Conservation (phyloP, 2,113 vertebrate genomes). For the Ancistrus triradiatus region DNA sequence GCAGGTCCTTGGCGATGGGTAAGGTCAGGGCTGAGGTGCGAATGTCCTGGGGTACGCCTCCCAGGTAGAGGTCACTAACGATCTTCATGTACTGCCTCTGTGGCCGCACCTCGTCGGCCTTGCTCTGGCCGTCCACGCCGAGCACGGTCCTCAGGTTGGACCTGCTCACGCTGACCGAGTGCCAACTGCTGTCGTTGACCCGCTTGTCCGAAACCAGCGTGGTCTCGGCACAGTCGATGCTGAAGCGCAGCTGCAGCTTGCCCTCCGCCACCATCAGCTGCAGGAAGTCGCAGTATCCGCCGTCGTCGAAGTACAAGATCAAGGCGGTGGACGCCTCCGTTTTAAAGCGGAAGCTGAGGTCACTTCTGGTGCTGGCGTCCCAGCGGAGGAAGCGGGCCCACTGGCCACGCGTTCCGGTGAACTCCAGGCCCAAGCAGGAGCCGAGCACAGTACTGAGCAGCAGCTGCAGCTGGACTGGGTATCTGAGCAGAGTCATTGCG, state of each 20-base stretch:
- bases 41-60: constrained; percentile 88
- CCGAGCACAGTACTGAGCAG: constrained; percentile 81
- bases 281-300: constrained; percentile 95
- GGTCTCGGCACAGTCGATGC: constrained; percentile 93
- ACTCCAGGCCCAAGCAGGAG: constrained; percentile 86
- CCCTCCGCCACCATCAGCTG: constrained; percentile 87
- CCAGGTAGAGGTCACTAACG: constrained; percentile 93
- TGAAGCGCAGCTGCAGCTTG: constrained; percentile 86
- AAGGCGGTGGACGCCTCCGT: constrained; percentile 87
- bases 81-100: constrained; percentile 92
- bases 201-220: constrained; percentile 73
- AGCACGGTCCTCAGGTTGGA: constrained; percentile 80
- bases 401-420: constrained; percentile 88
- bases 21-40: constrained; percentile 83
- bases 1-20: constrained; percentile 77
- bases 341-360: constrained; percentile 95
- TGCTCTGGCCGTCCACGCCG: constrained; percentile 82
- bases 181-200: constrained; percentile 89
- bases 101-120: constrained; percentile 78
- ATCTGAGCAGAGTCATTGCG: constrained; percentile 74
- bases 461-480: constrained; percentile 81
- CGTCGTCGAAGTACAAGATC: constrained; percentile 95
- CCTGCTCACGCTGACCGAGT: constrained; percentile 85
- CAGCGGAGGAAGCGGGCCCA: constrained; percentile 98
- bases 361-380: constrained; percentile 93